Percentiles rank a stretch among this genome's conserved stretches.
Conservation (phyloP, 1,140 invertebrate genomes). For the Polypedilum pembai region DNA sequence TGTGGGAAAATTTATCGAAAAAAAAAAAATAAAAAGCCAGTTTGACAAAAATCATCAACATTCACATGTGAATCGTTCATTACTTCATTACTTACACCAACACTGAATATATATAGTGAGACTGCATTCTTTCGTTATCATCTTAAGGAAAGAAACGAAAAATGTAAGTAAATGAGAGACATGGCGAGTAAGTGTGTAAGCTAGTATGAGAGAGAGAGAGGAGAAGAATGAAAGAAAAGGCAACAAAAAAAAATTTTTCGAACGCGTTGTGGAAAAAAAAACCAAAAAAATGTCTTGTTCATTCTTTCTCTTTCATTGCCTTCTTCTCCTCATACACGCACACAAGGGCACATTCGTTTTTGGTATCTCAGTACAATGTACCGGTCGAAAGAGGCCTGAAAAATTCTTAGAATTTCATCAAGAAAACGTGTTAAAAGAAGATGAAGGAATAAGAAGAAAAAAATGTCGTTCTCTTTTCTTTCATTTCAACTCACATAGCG, state of each 20-base stretch:
- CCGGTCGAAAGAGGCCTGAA: slow-evolving; percentile 1
- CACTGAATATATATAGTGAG: neutral
- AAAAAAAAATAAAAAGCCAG: neutral
- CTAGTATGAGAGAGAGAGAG: neutral
- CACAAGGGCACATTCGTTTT: neutral
- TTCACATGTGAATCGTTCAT: neutral
- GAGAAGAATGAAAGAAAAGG: neutral
- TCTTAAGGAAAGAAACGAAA: neutral
- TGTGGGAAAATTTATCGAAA: slow-evolving; percentile 26
- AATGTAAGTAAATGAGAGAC: neutral
- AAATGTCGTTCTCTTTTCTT: slow-evolving; percentile 9
- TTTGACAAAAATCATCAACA: slow-evolving; percentile 9
- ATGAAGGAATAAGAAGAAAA: slow-evolving; percentile 17
- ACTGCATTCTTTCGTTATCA: slow-evolving; percentile 17
- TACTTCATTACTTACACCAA: slow-evolving; percentile 18
- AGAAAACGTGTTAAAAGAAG: slow-evolving; percentile 18
- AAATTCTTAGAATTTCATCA: slow-evolving; percentile 27
- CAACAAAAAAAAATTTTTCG: neutral
- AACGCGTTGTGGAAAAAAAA: neutral
- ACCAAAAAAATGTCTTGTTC: neutral
- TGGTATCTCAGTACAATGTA: neutral
- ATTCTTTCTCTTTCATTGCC: neutral
- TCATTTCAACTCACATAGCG: neutral
- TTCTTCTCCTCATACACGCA: neutral
- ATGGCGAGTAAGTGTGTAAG: too few relatives aligned